phyloP scores from a whole-genome alignment of 2,113 vertebrate species.

The Sorex araneus region DNA sequence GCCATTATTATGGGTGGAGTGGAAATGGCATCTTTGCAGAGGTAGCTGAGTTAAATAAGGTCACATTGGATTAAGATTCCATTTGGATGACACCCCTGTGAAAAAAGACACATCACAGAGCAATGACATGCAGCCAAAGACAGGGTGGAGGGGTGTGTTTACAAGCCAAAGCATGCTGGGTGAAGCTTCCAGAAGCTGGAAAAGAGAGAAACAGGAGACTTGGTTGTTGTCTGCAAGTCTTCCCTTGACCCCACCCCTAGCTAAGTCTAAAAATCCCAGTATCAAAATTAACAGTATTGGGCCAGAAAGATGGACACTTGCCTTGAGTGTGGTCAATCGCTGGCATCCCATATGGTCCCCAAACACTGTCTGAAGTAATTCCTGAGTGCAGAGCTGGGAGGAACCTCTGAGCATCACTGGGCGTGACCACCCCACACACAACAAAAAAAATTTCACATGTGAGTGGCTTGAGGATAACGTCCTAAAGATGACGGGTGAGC shows the following conservation, averaged over 20 bases:
- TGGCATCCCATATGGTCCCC: too few species aligned
- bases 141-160: too few species aligned
- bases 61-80: neutral
- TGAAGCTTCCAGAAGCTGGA: neutral
- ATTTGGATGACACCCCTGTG: neutral
- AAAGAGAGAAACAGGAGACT: neutral
- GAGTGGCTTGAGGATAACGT: neutral
- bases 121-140: too few species aligned
- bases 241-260: neutral
- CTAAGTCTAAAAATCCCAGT: slow-evolving; percentile 23
- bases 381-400: too few species aligned
- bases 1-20: neutral
- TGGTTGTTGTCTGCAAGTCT: neutral
- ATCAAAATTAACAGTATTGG: neutral
- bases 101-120: neutral
- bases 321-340: too few species aligned
- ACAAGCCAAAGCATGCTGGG: neutral
- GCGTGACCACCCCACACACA: too few species aligned
- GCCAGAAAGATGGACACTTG: too few species aligned
- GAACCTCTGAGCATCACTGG: too few species aligned
- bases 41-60: neutral
- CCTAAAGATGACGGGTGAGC: neutral
- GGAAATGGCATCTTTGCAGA: neutral
- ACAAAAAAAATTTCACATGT: neutral
- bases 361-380: too few species aligned